Base-by-base conservation (phyloP, 92 coral and sea anemone genomes). In the Blastomussa wellsi region DNA sequence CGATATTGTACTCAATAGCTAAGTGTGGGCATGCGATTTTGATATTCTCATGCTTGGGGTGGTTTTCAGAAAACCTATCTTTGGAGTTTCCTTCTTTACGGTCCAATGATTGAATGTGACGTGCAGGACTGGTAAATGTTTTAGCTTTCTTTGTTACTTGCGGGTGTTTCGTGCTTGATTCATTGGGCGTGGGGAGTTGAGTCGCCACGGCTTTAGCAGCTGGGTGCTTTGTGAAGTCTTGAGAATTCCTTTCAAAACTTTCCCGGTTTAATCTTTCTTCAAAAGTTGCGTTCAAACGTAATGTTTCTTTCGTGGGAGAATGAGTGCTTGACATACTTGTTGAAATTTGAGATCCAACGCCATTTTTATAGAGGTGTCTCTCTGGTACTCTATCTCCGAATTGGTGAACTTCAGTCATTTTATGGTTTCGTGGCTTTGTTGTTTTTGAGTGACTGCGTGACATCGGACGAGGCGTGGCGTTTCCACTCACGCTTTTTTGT, bases 21-120 rank as follows among this genome's bases (percentile, higher is more conserved):
- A 93, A 82, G 78, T 86, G 87, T 19, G 94, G 92, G 35, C 95
- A 94, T 17, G 32, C 33, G 37, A 37, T 81, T 39, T 51, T 32
- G 33, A 29, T 81, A 35, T 35, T 36, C 4, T 16, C 1, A 4
- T 0, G 24, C 10, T 16, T 44, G 9, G 72, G 62, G 38, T 28
- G 8, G 9, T 62, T 62, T 62, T 8, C 35, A 22, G 65, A 57
- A 57, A 24, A 4, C 65, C 8, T 24, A 26, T n/a, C 67, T 60
- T n/a, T 81, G 22, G 31, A 32, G 2, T 67, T 47, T 31, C 36
- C 28, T 48, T 35, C 47, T 9, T 51, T 31, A 6, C 36, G 2
- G 67, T 22, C 8, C 32, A 26, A 29, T 28, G 84, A 66, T 28
- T 19, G 66, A 5, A n/a, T 4, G 1, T 32, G 75, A 17, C 14